Evolutionary conservation across 2,113 vertebrate species (phyloP), one percentile per base, ranked within the genome.

Genomic region (Sinocyclocheilus rhinocerous): DNA sequence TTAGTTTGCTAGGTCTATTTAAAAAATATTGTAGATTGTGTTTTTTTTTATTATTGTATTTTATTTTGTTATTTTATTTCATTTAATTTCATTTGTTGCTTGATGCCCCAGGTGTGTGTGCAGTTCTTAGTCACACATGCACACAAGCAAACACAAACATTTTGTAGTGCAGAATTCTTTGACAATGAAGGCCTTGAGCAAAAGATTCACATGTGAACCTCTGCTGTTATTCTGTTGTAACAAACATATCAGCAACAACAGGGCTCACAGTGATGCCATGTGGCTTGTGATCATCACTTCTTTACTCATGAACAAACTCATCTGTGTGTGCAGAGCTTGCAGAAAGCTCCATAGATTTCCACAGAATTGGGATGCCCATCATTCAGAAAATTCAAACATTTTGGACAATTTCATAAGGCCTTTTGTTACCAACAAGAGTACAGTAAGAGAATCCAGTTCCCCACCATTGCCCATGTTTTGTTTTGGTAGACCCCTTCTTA

Each of bases 241-340:
- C 29, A 48, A 18, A 82, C 80, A 52, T 70, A 29, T 50, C 42
- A 69, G 63, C 42, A 50, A 2, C 15, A 10, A 52, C 45, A 82
- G 24, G 24, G 80, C 63, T 33, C 45, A 69, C 80, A 52, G 24
- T 82, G 45, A 69, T 70, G 45, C 9, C 80, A 82, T 52, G 45
- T 69, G 80, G 61, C 80, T 69, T 82, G 80, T 82, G 80, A 69
- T 82, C 61, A 29, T 70, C 45, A 69, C 63, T 82, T 82, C 50
- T 29, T 33, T 33, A 15, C 59, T 65, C 45, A 69, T 82, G 15
- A 82, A 10, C 42, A 81, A 61, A 45, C 39, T n/a, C 33, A 36
- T 65, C 50, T 55, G 12, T 78, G 76, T 55, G 42, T 48, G 22
- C 42, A 45, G 12, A 78, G 50, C 26, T 78, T 11, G 22, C 22